Evolutionary conservation across 2,888 invertebrate species (phyloP).

Genomic region (Melanargia galathea): DNA sequence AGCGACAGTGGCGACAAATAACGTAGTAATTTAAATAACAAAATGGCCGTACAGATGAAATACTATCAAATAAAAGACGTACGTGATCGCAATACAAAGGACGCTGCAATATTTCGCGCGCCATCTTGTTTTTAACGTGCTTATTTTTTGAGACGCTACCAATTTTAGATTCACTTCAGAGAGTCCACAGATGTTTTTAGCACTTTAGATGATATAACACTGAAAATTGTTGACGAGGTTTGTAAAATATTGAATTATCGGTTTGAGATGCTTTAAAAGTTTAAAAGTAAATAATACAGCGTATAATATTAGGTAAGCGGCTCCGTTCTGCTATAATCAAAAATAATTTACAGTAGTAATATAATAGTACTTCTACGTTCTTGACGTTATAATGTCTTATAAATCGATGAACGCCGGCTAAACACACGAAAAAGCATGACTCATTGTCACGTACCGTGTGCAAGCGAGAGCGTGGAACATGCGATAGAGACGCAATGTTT

Average conservation of each 20-base stretch:
- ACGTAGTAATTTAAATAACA: conserved; percentile 27
- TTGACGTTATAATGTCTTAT: too few species aligned
- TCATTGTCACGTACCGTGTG: too few species aligned
- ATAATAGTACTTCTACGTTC: too few species aligned
- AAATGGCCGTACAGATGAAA: conserved; percentile 33
- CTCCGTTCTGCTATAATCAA: too few species aligned
- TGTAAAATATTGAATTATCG: background rate
- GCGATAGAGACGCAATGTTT: too few species aligned
- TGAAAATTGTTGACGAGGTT: background rate
- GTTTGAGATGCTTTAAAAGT: background rate
- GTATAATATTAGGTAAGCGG: too few species aligned
- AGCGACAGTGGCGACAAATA: conserved; percentile 14
- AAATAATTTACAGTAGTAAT: too few species aligned
- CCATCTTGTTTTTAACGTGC: conserved; percentile 24
- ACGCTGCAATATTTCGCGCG: conserved; percentile 19
- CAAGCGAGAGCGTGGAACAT: too few species aligned
- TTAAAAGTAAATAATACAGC: background rate
- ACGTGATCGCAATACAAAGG: conserved; percentile 29
- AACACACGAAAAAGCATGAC: too few species aligned
- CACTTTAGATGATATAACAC: conserved; percentile 1
- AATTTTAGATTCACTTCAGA: conserved; percentile 26
- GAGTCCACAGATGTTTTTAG: background rate
- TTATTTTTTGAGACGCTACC: conserved; percentile 25
- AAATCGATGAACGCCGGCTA: too few species aligned
- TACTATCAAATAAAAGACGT: conserved; percentile 35